Conservation (phyloP, 2,113 vertebrate species). For the Lynx canadensis region DNA sequence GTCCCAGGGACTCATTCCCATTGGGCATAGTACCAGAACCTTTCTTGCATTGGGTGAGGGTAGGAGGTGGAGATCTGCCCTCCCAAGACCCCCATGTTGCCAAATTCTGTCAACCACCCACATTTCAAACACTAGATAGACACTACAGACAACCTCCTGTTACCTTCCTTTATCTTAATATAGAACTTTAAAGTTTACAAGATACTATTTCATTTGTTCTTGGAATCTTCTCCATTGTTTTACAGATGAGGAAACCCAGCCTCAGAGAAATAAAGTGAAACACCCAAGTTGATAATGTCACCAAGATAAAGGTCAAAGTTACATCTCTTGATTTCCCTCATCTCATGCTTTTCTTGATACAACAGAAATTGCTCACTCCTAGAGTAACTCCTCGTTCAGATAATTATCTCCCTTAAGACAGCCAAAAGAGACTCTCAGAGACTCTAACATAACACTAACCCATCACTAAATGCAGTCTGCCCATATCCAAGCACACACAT, state of each 20-base stretch:
- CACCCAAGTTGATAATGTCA: background rate
- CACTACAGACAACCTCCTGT: background rate
- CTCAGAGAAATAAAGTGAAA: conserved; percentile 28
- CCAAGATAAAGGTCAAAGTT: background rate
- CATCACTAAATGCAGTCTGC: background rate
- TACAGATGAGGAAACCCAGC: conserved; percentile 26
- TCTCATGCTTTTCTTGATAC: background rate
- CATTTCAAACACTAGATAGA: background rate
- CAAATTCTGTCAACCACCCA: background rate
- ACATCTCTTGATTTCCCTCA: background rate
- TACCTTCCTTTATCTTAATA: background rate
- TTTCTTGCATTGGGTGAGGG: background rate
- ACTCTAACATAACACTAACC: background rate
- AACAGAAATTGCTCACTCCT: background rate
- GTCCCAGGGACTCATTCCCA: background rate
- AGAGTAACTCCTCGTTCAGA: background rate
- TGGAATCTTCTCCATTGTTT: background rate
- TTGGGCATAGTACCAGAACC: background rate
- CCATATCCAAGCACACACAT: background rate
- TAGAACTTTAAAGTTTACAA: background rate
- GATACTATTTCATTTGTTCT: background rate
- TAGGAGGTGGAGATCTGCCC: background rate
- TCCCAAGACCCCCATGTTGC: background rate
- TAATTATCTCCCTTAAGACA: background rate
- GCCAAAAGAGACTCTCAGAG: background rate